These are phyloP conservation scores for Pristionchus fissidentatus DNA, from an alignment of 2,888 invertebrate species.

Conservation along the genomic window DNA sequence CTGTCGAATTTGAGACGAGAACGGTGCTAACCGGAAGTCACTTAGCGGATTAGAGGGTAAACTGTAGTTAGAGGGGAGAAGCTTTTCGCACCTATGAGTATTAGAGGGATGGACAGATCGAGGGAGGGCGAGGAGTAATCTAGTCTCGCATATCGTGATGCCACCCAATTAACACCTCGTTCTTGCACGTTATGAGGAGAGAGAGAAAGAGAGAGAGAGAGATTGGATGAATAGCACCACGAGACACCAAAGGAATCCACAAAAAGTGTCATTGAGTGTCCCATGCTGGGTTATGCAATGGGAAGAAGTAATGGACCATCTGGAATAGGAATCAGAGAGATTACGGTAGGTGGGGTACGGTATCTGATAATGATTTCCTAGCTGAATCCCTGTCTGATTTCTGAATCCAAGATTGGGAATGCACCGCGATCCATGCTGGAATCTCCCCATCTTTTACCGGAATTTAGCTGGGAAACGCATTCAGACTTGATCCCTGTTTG, in stretches of 20 bases:
- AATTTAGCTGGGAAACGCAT: no score
- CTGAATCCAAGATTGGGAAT: no score
- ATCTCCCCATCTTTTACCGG: no score
- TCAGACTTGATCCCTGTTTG: no score
- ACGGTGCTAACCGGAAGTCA: conserved; percentile 10
- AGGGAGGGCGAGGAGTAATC: not conserved
- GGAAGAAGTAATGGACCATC: conserved; percentile 20
- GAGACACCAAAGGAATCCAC: not conserved
- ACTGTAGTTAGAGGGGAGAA: conserved; percentile 23
- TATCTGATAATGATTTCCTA: no score
- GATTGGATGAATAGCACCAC: conserved; percentile 16
- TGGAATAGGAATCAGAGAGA: no score
- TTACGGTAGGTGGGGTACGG: no score
- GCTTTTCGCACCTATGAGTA: conserved; percentile 24
- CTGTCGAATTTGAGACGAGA: not conserved
- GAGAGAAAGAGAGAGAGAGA: conserved; percentile 10
- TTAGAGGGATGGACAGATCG: not conserved
- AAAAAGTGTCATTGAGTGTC: conserved; percentile 23
- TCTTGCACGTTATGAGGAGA: not conserved
- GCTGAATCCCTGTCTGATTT: no score
- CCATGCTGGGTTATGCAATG: conserved; percentile 1
- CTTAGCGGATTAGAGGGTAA: not conserved
- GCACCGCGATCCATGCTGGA: no score
- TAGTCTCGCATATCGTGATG: not conserved
- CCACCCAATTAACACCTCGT: conserved; percentile 38